Conservation (phyloP, 2,888 invertebrate genomes). For the Cheilosia variabilis region DNA sequence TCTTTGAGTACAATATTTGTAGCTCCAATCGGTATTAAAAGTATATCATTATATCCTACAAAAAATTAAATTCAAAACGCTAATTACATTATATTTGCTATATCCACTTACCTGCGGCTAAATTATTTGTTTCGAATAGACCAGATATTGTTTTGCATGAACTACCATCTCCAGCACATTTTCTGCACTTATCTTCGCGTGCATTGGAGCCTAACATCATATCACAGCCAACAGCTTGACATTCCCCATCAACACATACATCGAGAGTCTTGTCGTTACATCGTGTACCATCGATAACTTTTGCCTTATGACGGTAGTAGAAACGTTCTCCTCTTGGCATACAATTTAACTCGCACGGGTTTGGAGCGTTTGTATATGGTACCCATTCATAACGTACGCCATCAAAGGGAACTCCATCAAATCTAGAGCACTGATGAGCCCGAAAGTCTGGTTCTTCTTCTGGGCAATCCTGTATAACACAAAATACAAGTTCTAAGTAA, state of each 20-base stretch:
- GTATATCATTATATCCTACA: slow-evolving; percentile 95
- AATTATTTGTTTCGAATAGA: slow-evolving; percentile 88
- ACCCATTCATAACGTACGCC: slow-evolving; percentile 93
- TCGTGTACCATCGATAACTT: slow-evolving; percentile 93
- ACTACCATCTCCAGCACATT: slow-evolving; percentile 96
- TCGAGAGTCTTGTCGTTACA: slow-evolving; percentile 93
- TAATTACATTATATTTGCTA: not conserved
- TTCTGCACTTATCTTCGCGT: slow-evolving; percentile 94
- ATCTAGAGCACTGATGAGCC: slow-evolving; percentile 94
- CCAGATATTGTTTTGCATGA: slow-evolving; percentile 92
- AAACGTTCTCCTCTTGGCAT: slow-evolving; percentile 96
- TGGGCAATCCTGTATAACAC: slow-evolving; percentile 88
- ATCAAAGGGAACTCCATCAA: slow-evolving; percentile 92
- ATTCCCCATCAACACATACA: slow-evolving; percentile 97
- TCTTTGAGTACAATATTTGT: slow-evolving; percentile 94
- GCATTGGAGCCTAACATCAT: slow-evolving; percentile 95
- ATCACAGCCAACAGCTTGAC: slow-evolving; percentile 97
- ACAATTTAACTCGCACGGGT: slow-evolving; percentile 97
- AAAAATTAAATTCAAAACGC: not conserved
- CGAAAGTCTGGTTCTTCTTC: slow-evolving; percentile 92
- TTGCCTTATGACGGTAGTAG: slow-evolving; percentile 92
- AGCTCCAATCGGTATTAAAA: slow-evolving; percentile 96
- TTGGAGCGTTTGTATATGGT: slow-evolving; percentile 93
- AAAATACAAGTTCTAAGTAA: not conserved
- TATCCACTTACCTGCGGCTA: slow-evolving; percentile 87